phyloP scores from a whole-genome alignment of 1,140 invertebrate species.

The Rhopalosiphum maidis region DNA sequence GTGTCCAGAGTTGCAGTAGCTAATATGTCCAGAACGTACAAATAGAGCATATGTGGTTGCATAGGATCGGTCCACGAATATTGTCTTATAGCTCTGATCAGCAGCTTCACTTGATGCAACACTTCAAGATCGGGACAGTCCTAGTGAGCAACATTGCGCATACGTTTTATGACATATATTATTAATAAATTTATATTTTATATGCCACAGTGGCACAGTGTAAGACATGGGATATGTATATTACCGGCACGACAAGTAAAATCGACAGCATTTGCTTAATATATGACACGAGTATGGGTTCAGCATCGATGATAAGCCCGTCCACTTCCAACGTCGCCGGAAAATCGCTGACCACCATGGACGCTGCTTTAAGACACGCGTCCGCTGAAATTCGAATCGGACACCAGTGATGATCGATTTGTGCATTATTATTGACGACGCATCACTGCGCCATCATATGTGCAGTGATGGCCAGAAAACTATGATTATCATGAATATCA shows the following conservation, averaged over 20 bases:
- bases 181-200: not conserved
- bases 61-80: slow-evolving; percentile 71
- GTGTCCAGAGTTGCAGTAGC: slow-evolving; percentile 76
- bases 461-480: not conserved
- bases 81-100: slow-evolving; percentile 77
- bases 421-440: not conserved
- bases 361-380: slow-evolving; percentile 88
- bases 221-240: slow-evolving; percentile 61
- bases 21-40: slow-evolving; percentile 77
- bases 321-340: slow-evolving; percentile 78
- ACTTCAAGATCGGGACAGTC: slow-evolving; percentile 87
- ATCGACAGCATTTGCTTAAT: slow-evolving; percentile 82
- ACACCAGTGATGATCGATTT: not conserved
- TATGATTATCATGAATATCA: not conserved
- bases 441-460: not conserved
- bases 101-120: slow-evolving; percentile 76
- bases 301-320: slow-evolving; percentile 74
- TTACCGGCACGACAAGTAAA: slow-evolving; percentile 83
- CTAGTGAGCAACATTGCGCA: slow-evolving; percentile 63
- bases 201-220: not conserved
- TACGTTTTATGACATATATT: not conserved
- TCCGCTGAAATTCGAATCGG: slow-evolving; percentile 73
- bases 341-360: slow-evolving; percentile 80
- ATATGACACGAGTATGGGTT: slow-evolving; percentile 76
- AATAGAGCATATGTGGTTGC: slow-evolving; percentile 70